Evolutionary conservation across 2,888 invertebrate genomes (phyloP), one percentile per base, ranked within the genome.

Genomic region (Mythimna vitellina): DNA sequence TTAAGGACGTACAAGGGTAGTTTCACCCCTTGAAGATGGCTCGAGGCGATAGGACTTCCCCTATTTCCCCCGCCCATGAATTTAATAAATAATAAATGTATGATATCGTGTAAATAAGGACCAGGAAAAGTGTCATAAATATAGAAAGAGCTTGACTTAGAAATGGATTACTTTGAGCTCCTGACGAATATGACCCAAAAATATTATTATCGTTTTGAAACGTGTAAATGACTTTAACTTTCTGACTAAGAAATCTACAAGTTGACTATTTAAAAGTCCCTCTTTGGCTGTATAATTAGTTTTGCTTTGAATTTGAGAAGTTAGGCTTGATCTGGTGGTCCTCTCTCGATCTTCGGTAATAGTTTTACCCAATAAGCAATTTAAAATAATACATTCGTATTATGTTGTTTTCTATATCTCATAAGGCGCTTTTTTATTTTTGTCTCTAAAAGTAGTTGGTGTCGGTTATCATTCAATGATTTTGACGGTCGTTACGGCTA

Each of bases 61-160:
- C 73, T 67, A 35, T 53, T 62, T 51, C 51, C 6, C 51, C 58
- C 57, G 53, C 78, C 65, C 71, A 69, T 65, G 60, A 74, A 57
- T 80, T 65, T 74, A 67, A 81, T 80, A 78, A 80, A 80, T 80
- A 80, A 78, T 81, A 81, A 70, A 80, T 81, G 70, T 63, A 74
- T 73, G 63, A 12, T 73, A 81, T 75, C 62, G 53, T 72, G 81
- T 79, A 79, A 80, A 81, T 76, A 81, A 79, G 71, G 65, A 22
- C 8, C 22, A 46, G 51, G 42, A 29, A 68, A 51, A 58, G 9
- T 57, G 57, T n/a, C 49, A 57, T 77, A 60, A 67, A 71, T 80
- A 76, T 54, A 53, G 29, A 54, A 67, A 51, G 32, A 65, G 25
- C 61, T 66, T 71, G 64, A 54, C 70, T 64, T 64, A 64, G 25